phyloP scores from a whole-genome alignment of 2,113 vertebrate species.

The Murina feae region DNA sequence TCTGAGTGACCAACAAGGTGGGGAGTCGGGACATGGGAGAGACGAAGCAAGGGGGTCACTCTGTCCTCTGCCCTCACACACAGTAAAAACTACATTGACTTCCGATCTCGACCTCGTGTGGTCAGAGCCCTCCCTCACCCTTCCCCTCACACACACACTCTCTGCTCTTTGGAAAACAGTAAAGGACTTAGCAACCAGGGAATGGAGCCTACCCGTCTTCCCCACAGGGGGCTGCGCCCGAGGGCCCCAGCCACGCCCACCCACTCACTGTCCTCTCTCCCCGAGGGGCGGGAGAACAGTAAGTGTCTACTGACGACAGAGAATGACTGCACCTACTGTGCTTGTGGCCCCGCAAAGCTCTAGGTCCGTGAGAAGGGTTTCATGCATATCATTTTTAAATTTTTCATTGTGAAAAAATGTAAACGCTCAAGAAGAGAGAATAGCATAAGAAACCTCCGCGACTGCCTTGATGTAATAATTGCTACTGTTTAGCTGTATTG shows the following conservation, averaged over 20 bases:
- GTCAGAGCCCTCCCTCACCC: no score
- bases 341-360: accelerated
- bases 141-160: no score
- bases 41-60: accelerated
- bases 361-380: accelerated
- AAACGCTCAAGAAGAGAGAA: neutral
- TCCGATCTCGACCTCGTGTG: accelerated
- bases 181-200: accelerated
- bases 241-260: accelerated
- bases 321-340: accelerated
- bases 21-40: accelerated
- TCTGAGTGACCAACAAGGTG: neutral
- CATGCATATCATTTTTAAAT: accelerated
- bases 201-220: accelerated
- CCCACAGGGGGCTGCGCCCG: accelerated
- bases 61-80: accelerated
- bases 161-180: neutral
- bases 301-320: accelerated
- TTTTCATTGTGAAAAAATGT: neutral
- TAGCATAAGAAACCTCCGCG: accelerated
- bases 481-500: neutral
- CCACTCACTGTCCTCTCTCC: neutral
- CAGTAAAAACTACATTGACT: neutral
- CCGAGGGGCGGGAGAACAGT: neutral
- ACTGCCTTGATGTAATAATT: neutral